phyloP scores from a whole-genome alignment of 2,113 vertebrate species.

The Cebus imitator region DNA sequence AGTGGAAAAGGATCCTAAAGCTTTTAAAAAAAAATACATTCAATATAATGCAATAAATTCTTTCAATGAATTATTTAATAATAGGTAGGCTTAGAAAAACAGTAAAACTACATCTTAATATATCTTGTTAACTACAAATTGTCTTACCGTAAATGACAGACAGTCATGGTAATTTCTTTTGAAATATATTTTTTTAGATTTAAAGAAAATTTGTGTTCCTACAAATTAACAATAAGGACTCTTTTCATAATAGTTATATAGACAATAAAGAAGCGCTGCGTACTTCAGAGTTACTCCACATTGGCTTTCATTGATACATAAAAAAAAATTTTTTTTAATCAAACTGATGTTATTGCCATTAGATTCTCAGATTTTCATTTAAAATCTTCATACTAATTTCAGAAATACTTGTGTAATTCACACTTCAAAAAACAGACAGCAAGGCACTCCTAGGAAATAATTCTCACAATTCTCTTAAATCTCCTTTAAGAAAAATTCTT shows the following conservation, averaged over 20 bases:
- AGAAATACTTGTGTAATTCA: neutral
- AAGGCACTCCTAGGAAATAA: constrained; percentile 37
- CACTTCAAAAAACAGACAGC: neutral
- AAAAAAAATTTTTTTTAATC: constrained; percentile 35
- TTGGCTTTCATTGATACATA: neutral
- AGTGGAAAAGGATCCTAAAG: constrained; percentile 97
- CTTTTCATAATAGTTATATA: constrained; percentile 10
- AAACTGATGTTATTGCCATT: neutral
- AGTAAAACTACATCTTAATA: constrained; percentile 51
- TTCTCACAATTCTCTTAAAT: neutral
- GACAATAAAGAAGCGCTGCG: neutral
- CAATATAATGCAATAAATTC: constrained; percentile 63
- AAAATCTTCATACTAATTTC: neutral
- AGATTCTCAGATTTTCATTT: neutral
- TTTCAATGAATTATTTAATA: constrained; percentile 68
- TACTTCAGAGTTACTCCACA: neutral
- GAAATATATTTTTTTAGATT: constrained; percentile 33
- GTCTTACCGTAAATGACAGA: neutral
- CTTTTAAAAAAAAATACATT: constrained; percentile 84
- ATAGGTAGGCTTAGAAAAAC: constrained; percentile 45
- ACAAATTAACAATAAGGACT: neutral
- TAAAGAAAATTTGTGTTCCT: neutral
- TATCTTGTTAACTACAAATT: neutral
- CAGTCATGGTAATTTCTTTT: neutral
- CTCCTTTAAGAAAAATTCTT: neutral